Evolutionary conservation across 1,140 invertebrate genomes (phyloP), one percentile per base, ranked within the genome.

Genomic region (Holcopasites calliopsidis): DNA sequence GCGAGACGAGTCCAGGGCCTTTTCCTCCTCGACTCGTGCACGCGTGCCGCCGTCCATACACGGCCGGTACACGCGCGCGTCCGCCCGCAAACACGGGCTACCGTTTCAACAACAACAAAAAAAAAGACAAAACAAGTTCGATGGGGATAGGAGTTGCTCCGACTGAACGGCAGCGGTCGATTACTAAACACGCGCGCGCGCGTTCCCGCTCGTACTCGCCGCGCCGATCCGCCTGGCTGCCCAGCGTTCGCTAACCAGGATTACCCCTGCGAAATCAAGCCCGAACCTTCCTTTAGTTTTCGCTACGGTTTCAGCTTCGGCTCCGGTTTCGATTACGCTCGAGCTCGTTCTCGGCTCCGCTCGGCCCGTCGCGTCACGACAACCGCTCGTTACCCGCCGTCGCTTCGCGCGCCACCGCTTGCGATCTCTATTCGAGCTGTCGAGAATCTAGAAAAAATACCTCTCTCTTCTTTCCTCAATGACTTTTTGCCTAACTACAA

Each of bases 41-140:
- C 75, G 80, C 80, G 80, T 82, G 75, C 72, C 75, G 75, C 66
- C 79, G 79, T 83, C 80, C 80, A 83, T 83, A 70, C 80, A 83
- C 80, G 80, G 78, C 58, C 69, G 79, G 80, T 71, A 68, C 73
- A 77, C 80, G 80, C 74, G 74, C 78, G 77, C 57, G 66, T 62
- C n/a, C 75, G 62, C 68, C 40, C 68, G 58, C 31, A 68, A 72
- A 76, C 49, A 76, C 69, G 50, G 69, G 69, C 69, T 72, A 68
- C 40, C 58, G 69, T 31, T n/a, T 61, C 21, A n/a, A 21, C 8
- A 44, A 44, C 11, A 44, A 44, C 42, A 18, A 44, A 18, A 44
- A 44, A 44, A 18, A 44, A 18, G 42, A 44, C 42, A 18, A 28
- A 44, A 55, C 28, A 3, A 49, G 44, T 18, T n/a, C 69, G 58